A percentile compares a stretch with the other conserved stretches of the same genome.
Evolutionary conservation across 2,888 invertebrate species (phyloP).

Genomic region (Aphrophora alni): DNA sequence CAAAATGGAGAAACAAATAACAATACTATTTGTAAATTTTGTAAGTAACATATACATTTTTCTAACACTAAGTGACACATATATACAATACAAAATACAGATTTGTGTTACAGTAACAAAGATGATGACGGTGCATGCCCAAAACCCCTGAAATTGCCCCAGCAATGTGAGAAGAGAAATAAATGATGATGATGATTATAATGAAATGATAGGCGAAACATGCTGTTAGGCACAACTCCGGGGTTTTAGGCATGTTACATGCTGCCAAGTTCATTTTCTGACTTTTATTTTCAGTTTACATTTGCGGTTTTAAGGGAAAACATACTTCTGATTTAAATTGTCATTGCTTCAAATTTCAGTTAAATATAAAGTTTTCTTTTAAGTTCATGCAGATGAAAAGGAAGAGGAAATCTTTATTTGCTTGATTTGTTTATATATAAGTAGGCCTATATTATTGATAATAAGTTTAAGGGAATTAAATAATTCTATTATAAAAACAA

Average conservation of each 20-base stretch:
- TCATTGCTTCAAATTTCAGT: no score
- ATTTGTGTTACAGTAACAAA: neutral
- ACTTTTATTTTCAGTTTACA: neutral
- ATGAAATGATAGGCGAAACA: neutral
- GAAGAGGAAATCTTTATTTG: no score
- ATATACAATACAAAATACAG: neutral
- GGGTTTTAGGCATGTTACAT: slow-evolving; percentile 30
- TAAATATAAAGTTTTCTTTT: no score
- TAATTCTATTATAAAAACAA: no score
- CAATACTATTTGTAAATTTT: no score
- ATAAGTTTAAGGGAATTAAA: no score
- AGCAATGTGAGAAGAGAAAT: neutral
- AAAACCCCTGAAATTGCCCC: slow-evolving; percentile 22
- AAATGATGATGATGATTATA: neutral
- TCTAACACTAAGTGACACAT: neutral
- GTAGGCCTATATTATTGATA: no score
- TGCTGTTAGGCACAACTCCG: slow-evolving; percentile 22
- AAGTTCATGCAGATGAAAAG: no score
- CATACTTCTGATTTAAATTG: no score
- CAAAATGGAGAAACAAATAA: neutral
- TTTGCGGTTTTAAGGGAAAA: no score
- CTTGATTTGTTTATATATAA: no score
- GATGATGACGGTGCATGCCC: slow-evolving; percentile 6
- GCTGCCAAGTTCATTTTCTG: neutral
- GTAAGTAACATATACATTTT: no score